Conservation (phyloP, 2,797 vertebrate species). For the Oryzias sinensis region DNA sequence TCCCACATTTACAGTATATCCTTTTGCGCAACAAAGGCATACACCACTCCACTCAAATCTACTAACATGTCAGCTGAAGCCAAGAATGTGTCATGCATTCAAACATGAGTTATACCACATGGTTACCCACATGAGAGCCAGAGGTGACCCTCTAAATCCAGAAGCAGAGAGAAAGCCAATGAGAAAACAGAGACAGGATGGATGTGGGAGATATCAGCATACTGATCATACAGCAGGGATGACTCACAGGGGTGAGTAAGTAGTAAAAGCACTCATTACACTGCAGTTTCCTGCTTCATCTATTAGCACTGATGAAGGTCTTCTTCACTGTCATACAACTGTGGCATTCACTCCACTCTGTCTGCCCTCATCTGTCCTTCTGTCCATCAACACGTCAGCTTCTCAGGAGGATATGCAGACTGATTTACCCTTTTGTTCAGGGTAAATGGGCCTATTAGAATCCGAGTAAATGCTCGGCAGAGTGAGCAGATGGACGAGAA, state of each 20-base stretch:
- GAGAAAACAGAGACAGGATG: background rate
- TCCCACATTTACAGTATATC: background rate
- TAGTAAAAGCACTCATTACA: slow-evolving; percentile 29
- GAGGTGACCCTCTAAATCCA: slow-evolving; percentile 21
- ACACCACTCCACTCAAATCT: slow-evolving; percentile 4
- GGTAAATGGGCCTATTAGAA: slow-evolving; percentile 1
- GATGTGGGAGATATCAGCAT: slow-evolving; percentile 8
- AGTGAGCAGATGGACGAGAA: background rate
- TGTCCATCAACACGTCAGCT: slow-evolving; percentile 3
- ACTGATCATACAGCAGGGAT: slow-evolving; percentile 2
- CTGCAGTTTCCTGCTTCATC: slow-evolving; percentile 17
- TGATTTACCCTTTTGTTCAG: slow-evolving; percentile 8
- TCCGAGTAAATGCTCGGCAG: background rate
- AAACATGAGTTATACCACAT: slow-evolving; percentile 6
- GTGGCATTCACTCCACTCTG: background rate
- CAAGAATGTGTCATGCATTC: slow-evolving; percentile 13
- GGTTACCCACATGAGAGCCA: background rate
- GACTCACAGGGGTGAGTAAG: slow-evolving; percentile 6
- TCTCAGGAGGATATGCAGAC: background rate
- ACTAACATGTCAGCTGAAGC: background rate
- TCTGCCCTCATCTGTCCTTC: background rate
- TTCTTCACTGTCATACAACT: slow-evolving; percentile 14
- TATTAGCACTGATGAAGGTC: slow-evolving; percentile 28
- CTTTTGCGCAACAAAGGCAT: background rate
- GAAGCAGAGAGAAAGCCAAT: background rate